Conservation (phyloP, 2,888 invertebrate genomes). For the Drosophila mulleri region DNA sequence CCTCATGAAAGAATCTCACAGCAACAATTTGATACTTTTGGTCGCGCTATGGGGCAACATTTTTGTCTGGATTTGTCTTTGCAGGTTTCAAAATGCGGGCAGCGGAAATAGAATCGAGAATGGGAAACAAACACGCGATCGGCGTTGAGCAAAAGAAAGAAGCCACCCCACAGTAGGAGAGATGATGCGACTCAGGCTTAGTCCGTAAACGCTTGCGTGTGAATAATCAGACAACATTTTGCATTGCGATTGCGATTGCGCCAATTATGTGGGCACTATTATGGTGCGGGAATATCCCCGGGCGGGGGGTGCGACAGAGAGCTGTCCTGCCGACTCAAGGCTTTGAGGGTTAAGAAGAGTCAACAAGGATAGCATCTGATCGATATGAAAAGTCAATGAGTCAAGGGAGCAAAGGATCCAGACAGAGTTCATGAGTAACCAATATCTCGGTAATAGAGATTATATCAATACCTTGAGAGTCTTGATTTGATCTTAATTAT, state of each 20-base stretch:
- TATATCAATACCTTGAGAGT: not conserved
- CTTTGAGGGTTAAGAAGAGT: constrained; percentile 45
- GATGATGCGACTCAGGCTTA: constrained; percentile 45
- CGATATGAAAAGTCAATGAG: constrained; percentile 66
- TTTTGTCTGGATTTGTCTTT: constrained; percentile 46
- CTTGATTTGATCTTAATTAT: constrained; percentile 27
- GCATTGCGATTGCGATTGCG: constrained; percentile 68
- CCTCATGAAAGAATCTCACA: constrained; percentile 55
- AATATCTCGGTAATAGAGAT: constrained; percentile 2
- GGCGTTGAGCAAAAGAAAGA: constrained; percentile 42
- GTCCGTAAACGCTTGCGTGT: constrained; percentile 56
- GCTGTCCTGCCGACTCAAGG: constrained; percentile 42
- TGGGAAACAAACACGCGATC: constrained; percentile 75
- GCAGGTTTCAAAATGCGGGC: constrained; percentile 77
- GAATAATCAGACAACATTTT: constrained; percentile 73
- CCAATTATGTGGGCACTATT: constrained; percentile 66
- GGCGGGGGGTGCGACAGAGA: constrained; percentile 11
- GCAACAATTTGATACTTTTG: constrained; percentile 79
- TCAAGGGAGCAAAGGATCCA: constrained; percentile 11
- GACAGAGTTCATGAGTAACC: constrained; percentile 15
- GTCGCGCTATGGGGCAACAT: constrained; percentile 62
- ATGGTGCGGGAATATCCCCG: constrained; percentile 47
- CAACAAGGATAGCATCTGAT: constrained; percentile 61
- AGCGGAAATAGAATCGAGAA: constrained; percentile 58
- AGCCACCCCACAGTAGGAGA: constrained; percentile 60